Base-by-base conservation (phyloP, 2,113 vertebrate genomes). In the Tursiops truncatus region DNA sequence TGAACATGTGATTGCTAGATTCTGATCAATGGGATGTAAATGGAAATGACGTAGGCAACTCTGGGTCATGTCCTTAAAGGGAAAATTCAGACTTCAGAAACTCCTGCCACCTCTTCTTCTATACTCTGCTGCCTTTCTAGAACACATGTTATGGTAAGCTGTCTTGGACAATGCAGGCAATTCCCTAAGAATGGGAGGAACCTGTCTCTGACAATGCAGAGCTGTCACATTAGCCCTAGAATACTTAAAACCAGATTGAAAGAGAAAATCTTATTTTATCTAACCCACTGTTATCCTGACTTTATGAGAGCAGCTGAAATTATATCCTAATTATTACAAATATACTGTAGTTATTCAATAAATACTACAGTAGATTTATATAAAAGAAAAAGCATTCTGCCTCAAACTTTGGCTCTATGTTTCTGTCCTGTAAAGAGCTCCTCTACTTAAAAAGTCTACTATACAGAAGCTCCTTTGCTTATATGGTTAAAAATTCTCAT, bases 241-340 rank as follows among this genome's bases (percentile, higher is more conserved):
- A 76, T 71, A 90, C 38, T 94, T 90, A 92, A 31, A 77, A 41
- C 14, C 47, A 87, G 60, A 95, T 2, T 81, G 70, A 92, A 73
- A 91, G 2, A 93, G 38, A 88, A 85, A 94, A 71, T 33, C 2
- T 20, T 76, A 80, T 70, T 33, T 89, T 70, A 87, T 44, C 76
- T 79, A 79, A n/a, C 9, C 47, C 33, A 93, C 36, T 50, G 0
- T 68, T 77, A 91, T 47, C 60, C 44, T 83, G 25, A 62, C 53
- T 88, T 63, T 93, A 60, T 86, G 50, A 94, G 0, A 87, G 13
- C 33, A 86, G 31, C 33, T 65, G 44, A 91, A 91, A 44, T 38
- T 77, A 31, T 79, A 94, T 82, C 15, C 53, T 67, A 85, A 95
- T 80, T 94, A 87, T 76, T 92, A 83, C 14, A 68, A 88, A 87